Conservation (phyloP, 2,888 invertebrate species). For the Hirtodrosophila alboralis region DNA sequence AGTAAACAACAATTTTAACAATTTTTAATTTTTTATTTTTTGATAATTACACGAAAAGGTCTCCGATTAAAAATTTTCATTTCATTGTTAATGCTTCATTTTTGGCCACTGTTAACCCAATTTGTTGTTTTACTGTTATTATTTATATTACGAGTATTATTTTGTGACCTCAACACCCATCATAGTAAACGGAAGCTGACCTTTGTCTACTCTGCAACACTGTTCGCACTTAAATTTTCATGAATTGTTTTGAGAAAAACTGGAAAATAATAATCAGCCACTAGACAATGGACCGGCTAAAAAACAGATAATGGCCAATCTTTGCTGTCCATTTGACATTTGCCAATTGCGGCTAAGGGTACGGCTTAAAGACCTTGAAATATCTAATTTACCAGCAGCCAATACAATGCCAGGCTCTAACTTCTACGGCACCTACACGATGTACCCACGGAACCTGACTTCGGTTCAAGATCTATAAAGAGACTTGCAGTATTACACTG, state of each 20-base stretch:
- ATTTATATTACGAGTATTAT: conserved; percentile 16
- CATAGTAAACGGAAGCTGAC: conserved; percentile 44
- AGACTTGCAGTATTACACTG: conserved; percentile 27
- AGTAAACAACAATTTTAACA: conserved; percentile 24
- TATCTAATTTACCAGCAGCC: conserved; percentile 28
- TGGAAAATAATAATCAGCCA: conserved; percentile 7
- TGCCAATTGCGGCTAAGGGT: conserved; percentile 56
- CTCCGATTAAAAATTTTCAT: conserved; percentile 44
- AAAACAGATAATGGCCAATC: conserved; percentile 35
- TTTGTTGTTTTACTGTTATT: conserved; percentile 39
- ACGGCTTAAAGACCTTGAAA: conserved; percentile 67
- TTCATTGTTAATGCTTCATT: conserved; percentile 38
- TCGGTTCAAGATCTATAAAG: not conserved
- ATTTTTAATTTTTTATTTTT: conserved; percentile 38
- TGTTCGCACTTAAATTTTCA: conserved; percentile 60
- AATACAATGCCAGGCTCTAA: conserved; percentile 51
- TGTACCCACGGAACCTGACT: conserved; percentile 57
- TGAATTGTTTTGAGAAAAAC: conserved; percentile 58
- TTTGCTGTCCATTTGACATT: conserved; percentile 63
- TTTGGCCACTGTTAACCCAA: conserved; percentile 48
- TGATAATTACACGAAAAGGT: conserved; percentile 75
- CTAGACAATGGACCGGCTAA: conserved; percentile 32
- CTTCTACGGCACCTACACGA: conserved; percentile 26
- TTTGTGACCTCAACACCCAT: conserved; percentile 72
- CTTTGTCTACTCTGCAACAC: conserved; percentile 43